Evolutionary conservation across 2,888 invertebrate genomes (phyloP).

Genomic region (Bembecia ichneumoniformis): DNA sequence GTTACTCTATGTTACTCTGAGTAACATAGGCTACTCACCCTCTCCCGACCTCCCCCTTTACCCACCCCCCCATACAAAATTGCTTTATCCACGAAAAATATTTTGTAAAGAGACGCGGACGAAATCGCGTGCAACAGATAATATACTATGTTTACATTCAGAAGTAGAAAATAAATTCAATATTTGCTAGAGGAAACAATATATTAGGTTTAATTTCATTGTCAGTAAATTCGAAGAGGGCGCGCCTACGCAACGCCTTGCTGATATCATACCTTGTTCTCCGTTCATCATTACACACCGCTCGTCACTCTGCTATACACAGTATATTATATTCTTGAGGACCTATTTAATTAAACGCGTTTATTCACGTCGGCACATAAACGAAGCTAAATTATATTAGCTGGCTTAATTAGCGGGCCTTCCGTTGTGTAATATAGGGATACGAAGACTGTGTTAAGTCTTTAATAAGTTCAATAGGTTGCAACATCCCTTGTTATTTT

Average conservation of each 20-base stretch:
- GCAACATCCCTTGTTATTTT: no score
- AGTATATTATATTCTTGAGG: neutral
- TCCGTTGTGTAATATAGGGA: neutral
- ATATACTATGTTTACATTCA: no score
- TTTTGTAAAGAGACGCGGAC: no score
- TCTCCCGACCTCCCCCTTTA: no score
- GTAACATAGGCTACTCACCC: no score
- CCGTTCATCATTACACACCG: slow-evolving; percentile 9
- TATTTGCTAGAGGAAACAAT: no score
- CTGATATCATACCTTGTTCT: slow-evolving; percentile 22
- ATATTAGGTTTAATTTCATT: neutral
- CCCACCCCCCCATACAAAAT: no score
- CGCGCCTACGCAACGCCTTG: slow-evolving; percentile 2
- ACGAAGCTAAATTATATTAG: neutral
- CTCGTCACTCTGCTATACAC: neutral
- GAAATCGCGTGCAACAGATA: no score
- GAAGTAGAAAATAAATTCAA: no score
- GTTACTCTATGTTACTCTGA: no score
- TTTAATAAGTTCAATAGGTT: no score
- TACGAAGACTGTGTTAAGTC: neutral
- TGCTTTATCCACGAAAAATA: no score
- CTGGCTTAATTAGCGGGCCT: neutral
- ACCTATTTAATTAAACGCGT: neutral
- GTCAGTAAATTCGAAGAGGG: neutral
- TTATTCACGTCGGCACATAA: neutral